phyloP scores from a whole-genome alignment of 1,140 invertebrate species.

The Trichoplusia ni region DNA sequence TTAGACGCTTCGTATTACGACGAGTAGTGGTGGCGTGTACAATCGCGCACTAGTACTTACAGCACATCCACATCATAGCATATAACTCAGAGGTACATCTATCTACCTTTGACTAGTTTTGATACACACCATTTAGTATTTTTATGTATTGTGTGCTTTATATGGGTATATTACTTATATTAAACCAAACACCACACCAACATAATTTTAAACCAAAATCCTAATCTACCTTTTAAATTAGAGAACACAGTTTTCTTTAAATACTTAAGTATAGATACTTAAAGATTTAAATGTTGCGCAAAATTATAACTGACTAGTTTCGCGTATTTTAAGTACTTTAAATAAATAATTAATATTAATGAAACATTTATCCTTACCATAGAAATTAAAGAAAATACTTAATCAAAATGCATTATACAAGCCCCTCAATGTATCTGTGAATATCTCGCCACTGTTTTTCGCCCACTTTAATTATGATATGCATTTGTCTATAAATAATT shows the following conservation, averaged over 20 bases:
- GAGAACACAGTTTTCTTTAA: slow-evolving; percentile 76
- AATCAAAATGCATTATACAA: slow-evolving; percentile 75
- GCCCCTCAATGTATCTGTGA: slow-evolving; percentile 44
- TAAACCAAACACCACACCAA: slow-evolving; percentile 79
- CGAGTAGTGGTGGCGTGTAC: not conserved
- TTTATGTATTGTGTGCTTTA: slow-evolving; percentile 57
- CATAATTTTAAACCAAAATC: slow-evolving; percentile 75
- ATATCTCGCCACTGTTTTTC: slow-evolving; percentile 38
- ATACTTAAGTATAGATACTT: slow-evolving; percentile 73
- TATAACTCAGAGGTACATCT: slow-evolving; percentile 62
- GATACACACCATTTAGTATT: slow-evolving; percentile 67
- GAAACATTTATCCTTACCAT: slow-evolving; percentile 76
- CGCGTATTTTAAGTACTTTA: slow-evolving; percentile 82
- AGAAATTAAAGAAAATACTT: slow-evolving; percentile 70
- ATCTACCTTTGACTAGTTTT: slow-evolving; percentile 74
- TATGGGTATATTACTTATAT: slow-evolving; percentile 68
- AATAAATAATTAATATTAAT: slow-evolving; percentile 78
- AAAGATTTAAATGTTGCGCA: slow-evolving; percentile 79
- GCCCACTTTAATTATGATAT: slow-evolving; percentile 48
- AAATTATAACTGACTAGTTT: slow-evolving; percentile 82
- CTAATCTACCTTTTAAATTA: slow-evolving; percentile 76
- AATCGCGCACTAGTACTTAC: slow-evolving; percentile 30
- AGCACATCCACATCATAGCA: slow-evolving; percentile 27
- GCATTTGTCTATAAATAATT: slow-evolving; percentile 76
- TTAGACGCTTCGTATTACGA: slow-evolving; percentile 7